Conservation (phyloP, 2,888 invertebrate species). For the Sepioteuthis lessoniana region DNA sequence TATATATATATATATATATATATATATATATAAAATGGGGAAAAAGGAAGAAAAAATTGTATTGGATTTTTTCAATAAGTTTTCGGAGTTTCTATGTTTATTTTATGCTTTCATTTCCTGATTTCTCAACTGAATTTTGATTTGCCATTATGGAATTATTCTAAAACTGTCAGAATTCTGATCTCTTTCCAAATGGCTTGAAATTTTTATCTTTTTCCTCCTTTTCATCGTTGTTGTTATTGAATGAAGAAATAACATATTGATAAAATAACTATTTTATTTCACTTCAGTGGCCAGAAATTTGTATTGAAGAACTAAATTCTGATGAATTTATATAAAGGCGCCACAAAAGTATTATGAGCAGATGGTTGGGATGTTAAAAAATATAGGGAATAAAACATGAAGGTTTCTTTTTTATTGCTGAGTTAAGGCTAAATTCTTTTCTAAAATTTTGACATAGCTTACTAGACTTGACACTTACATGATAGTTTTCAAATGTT, state of each 20-base stretch:
- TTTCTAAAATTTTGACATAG: not conserved
- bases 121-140: not conserved
- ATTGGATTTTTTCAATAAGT: not conserved
- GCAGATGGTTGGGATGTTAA: not conserved
- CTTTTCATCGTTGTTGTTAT: not conserved
- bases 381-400: not conserved
- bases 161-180: not conserved
- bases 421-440: not conserved
- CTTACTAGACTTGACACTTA: not conserved
- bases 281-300: not conserved
- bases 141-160: not conserved
- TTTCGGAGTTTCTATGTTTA: not conserved
- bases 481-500: not conserved
- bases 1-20: no score
- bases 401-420: not conserved
- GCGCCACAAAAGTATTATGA: constrained; percentile 6
- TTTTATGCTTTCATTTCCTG: not conserved
- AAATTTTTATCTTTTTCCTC: not conserved
- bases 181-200: not conserved
- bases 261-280: constrained; percentile 7
- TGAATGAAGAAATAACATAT: not conserved
- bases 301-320: not conserved
- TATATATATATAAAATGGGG: not conserved
- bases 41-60: not conserved
- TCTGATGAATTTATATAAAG: not conserved